Evolutionary conservation across 2,888 invertebrate genomes (phyloP).

Genomic region (Rhagonycha lutea): DNA sequence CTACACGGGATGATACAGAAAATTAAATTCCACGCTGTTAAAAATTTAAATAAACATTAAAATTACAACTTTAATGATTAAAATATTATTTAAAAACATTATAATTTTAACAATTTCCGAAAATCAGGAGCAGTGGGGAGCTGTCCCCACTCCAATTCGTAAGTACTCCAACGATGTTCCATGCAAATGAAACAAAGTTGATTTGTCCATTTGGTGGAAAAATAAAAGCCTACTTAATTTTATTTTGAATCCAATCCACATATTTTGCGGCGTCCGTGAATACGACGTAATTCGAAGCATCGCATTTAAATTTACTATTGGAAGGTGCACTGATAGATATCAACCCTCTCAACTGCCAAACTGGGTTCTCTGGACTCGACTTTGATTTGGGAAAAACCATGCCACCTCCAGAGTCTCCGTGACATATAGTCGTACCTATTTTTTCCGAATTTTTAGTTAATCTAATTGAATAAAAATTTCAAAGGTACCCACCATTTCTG

Average conservation of each 20-base stretch:
- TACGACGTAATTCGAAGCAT: conserved; percentile 63
- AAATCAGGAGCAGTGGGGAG: too few relatives aligned
- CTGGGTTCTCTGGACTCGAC: conserved; percentile 34
- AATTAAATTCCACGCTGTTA: too few relatives aligned
- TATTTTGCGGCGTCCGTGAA: conserved; percentile 66
- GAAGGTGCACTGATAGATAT: conserved; percentile 64
- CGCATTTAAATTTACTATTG: conserved; percentile 62
- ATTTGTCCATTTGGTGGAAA: too few relatives aligned
- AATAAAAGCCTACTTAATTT: too few relatives aligned
- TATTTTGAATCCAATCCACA: conserved; percentile 55
- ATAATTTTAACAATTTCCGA: too few relatives aligned
- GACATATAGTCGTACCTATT: conserved; percentile 63
- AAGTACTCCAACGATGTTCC: too few relatives aligned
- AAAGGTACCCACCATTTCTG: conserved; percentile 51
- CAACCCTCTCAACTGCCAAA: conserved; percentile 56
- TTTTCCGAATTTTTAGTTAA: neutral
- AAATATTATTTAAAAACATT: too few relatives aligned
- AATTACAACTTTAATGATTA: too few relatives aligned
- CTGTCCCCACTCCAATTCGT: too few relatives aligned
- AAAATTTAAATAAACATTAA: too few relatives aligned
- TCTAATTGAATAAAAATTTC: neutral
- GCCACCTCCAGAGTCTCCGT: conserved; percentile 55
- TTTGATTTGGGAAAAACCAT: conserved; percentile 50
- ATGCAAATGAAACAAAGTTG: too few relatives aligned
- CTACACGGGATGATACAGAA: too few relatives aligned